Evolutionary conservation across 2,888 invertebrate species (phyloP).

Genomic region (Monoplex corrugatus): DNA sequence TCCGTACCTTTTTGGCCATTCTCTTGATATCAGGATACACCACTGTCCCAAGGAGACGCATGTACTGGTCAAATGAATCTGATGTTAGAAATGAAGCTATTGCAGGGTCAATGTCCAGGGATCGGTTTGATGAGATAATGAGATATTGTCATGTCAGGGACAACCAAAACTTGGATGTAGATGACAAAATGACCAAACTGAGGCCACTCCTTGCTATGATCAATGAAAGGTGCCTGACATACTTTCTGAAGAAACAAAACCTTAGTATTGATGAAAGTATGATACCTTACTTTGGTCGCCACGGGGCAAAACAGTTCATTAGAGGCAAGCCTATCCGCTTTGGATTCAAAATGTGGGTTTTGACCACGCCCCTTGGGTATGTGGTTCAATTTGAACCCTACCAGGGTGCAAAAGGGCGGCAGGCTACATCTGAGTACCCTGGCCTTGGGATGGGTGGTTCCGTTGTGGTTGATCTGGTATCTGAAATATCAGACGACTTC

Average conservation of each 20-base stretch:
- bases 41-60: constrained; percentile 40
- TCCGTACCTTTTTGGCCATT: constrained; percentile 47
- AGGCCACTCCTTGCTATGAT: constrained; percentile 53
- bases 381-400: constrained; percentile 55
- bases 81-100: constrained; percentile 53
- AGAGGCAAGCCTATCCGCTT: constrained; percentile 64
- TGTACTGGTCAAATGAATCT: constrained; percentile 51
- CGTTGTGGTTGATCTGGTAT: constrained; percentile 16
- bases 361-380: constrained; percentile 54
- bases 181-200: constrained; percentile 57
- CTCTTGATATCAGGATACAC: constrained; percentile 55
- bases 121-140: constrained; percentile 57
- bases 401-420: constrained; percentile 48
- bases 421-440: too few species aligned
- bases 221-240: constrained; percentile 50
- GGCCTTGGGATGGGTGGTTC: background rate
- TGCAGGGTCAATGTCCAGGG: constrained; percentile 40
- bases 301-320: constrained; percentile 62
- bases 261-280: constrained; percentile 75
- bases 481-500: too few species aligned
- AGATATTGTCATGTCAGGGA: constrained; percentile 55
- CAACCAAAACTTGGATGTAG: constrained; percentile 51
- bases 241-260: constrained; percentile 48
- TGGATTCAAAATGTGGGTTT: constrained; percentile 63
- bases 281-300: constrained; percentile 77